Evolutionary conservation across 92 coral and sea anemone genomes (phyloP).

Genomic region (Montipora capitata): DNA sequence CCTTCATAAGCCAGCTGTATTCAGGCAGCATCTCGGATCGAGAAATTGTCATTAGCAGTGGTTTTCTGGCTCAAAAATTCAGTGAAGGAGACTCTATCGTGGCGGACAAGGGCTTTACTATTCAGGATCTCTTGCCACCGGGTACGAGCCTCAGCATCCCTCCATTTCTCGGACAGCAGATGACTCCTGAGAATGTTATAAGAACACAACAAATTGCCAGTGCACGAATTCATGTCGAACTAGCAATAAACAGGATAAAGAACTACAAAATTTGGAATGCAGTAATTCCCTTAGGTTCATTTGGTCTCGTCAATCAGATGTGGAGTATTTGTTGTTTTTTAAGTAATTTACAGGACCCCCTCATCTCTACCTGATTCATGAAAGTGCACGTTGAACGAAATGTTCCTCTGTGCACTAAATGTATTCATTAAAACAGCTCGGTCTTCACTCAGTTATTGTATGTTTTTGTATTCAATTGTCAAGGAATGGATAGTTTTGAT

Average conservation of each 20-base stretch:
- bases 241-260: conserved; percentile 46
- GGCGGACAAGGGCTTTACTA: conserved; percentile 6
- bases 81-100: conserved; percentile 43
- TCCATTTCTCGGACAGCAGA: conserved; percentile 77
- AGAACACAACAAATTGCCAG: neutral
- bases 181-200: conserved; percentile 59
- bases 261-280: conserved; percentile 43
- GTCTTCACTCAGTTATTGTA: neutral
- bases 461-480: neutral
- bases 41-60: conserved; percentile 70
- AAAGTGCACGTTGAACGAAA: neutral
- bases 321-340: conserved; percentile 54
- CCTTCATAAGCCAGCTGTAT: conserved; percentile 35
- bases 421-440: neutral
- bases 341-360: conserved; percentile 24
- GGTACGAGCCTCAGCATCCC: conserved; percentile 66
- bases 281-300: conserved; percentile 22
- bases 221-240: conserved; percentile 72
- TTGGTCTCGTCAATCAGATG: conserved; percentile 57
- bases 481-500: neutral
- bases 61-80: conserved; percentile 60
- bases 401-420: neutral
- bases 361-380: neutral
- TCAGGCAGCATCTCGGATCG: conserved; percentile 68
- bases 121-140: neutral